Evolutionary conservation across 1,140 invertebrate species (phyloP).

Genomic region (Hetaerina americana): DNA sequence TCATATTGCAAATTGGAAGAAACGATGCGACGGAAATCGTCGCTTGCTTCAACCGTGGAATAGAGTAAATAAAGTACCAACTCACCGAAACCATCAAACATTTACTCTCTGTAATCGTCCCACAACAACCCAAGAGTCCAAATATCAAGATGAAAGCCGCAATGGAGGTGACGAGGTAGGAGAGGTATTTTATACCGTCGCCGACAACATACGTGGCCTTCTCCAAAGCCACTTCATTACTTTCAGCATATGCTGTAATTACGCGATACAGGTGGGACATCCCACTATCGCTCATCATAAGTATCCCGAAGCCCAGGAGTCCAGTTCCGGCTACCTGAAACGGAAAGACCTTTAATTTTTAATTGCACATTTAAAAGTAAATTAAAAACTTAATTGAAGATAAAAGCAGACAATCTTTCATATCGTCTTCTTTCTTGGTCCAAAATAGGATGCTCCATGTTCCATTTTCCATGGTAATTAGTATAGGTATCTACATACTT

Average conservation of each 20-base stretch:
- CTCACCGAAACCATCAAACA: background rate
- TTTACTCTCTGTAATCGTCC: background rate
- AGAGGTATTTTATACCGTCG: background rate
- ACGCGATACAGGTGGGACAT: background rate
- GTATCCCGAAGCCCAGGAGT: background rate
- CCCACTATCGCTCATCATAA: background rate
- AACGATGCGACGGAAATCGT: no score
- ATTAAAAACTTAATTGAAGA: no score
- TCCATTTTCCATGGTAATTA: no score
- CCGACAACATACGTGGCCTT: background rate
- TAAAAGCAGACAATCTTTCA: no score
- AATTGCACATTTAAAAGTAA: no score
- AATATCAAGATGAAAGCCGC: background rate
- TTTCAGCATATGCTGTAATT: background rate
- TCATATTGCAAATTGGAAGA: no score
- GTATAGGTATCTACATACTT: no score
- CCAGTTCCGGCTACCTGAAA: background rate
- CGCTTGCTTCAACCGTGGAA: no score
- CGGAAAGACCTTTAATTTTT: no score
- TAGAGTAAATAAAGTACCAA: background rate
- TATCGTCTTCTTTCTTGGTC: no score
- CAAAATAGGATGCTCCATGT: no score
- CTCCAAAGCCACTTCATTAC: background rate
- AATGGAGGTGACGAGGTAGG: background rate
- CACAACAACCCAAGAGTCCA: background rate